Conservation (phyloP, 2,888 invertebrate genomes). For the Tachystola acroxantha region DNA sequence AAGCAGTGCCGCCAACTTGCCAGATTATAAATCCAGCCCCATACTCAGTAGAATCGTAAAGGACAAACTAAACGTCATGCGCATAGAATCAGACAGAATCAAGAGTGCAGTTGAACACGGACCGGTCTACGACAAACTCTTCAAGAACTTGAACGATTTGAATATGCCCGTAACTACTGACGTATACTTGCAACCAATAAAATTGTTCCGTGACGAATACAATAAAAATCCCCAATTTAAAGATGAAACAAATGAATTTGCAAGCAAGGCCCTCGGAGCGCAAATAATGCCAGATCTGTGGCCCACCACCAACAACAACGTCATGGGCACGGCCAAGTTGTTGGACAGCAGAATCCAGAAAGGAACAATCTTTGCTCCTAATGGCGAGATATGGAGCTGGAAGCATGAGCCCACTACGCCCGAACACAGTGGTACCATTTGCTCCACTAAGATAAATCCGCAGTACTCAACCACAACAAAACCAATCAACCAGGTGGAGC, state of each 20-base stretch:
- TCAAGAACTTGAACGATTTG: slow-evolving; percentile 71
- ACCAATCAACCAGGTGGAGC: slow-evolving; percentile 63
- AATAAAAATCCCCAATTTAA: slow-evolving; percentile 73
- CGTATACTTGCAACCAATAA: slow-evolving; percentile 75
- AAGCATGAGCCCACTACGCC: slow-evolving; percentile 69
- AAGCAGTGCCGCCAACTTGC: slow-evolving; percentile 67
- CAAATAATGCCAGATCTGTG: slow-evolving; percentile 66
- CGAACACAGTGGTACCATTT: slow-evolving; percentile 63
- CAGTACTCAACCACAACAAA: slow-evolving; percentile 66
- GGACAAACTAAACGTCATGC: slow-evolving; percentile 72
- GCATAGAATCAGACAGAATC: slow-evolving; percentile 75
- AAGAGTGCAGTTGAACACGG: slow-evolving; percentile 80
- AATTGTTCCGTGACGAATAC: slow-evolving; percentile 74
- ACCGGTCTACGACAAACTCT: slow-evolving; percentile 77
- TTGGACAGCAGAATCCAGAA: slow-evolving; percentile 64
- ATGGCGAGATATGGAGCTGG: slow-evolving; percentile 76
- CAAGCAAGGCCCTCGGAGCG: slow-evolving; percentile 62
- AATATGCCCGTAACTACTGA: slow-evolving; percentile 72
- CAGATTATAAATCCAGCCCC: slow-evolving; percentile 68
- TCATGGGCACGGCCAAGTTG: slow-evolving; percentile 57
- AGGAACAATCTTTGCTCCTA: slow-evolving; percentile 71
- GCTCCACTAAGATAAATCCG: slow-evolving; percentile 68
- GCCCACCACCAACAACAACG: slow-evolving; percentile 60
- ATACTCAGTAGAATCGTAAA: slow-evolving; percentile 67
- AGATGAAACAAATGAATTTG: slow-evolving; percentile 74